Percentiles rank a stretch among this genome's conserved stretches.
Evolutionary conservation across 2,113 vertebrate species (phyloP).

Genomic region (Dolichotis patagonum): DNA sequence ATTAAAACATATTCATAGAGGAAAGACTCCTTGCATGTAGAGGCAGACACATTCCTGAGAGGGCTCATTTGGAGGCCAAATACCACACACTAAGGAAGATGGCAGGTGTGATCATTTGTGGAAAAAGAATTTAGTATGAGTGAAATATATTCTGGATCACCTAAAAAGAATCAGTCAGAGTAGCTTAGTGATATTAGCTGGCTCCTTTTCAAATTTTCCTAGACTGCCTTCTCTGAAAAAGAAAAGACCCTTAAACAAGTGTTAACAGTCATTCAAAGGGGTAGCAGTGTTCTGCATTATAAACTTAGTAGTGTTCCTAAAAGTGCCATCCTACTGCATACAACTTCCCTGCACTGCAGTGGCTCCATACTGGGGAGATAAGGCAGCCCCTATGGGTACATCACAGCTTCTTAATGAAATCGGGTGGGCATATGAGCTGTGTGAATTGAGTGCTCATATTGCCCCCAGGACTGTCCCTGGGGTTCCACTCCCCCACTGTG

Average conservation of each 20-base stretch:
- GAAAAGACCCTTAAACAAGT: background rate
- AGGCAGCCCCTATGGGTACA: accelerated
- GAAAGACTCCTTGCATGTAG: background rate
- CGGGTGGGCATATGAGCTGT: background rate
- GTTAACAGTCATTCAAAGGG: background rate
- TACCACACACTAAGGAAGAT: background rate
- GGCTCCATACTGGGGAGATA: background rate
- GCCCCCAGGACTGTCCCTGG: background rate
- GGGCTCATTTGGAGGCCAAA: too few relatives aligned
- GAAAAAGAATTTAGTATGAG: background rate
- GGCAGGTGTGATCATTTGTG: background rate
- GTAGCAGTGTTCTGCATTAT: background rate
- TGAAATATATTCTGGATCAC: background rate
- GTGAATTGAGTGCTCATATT: background rate
- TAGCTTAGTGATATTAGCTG: background rate
- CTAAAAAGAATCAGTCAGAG: background rate
- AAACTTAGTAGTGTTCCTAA: too few relatives aligned
- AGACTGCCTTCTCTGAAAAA: background rate
- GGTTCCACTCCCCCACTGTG: background rate
- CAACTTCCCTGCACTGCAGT: background rate
- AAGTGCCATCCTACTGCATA: accelerated
- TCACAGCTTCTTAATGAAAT: background rate
- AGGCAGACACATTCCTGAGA: background rate
- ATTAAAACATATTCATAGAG: background rate
- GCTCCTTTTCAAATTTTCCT: background rate